Conservation (phyloP, 2,797 vertebrate species). For the Perodicticus potto region DNA sequence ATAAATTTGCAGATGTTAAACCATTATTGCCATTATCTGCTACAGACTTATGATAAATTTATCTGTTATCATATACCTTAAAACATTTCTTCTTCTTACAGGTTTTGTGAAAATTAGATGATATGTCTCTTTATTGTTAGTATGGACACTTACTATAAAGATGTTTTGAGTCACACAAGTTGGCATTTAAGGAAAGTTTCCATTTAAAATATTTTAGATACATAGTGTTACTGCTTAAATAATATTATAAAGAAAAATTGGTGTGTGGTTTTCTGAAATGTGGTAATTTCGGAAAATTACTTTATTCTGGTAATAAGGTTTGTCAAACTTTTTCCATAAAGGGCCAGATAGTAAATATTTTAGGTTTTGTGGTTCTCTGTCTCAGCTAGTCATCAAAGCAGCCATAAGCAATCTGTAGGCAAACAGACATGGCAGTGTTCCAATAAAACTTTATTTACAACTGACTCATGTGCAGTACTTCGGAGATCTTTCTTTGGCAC, state of each 20-base stretch:
- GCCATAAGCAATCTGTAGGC: neutral
- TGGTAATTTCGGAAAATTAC: neutral
- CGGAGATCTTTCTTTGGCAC: neutral
- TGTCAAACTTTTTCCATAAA: neutral
- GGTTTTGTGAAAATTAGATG: conserved; percentile 26
- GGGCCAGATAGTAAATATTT: neutral
- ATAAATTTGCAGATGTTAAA: neutral
- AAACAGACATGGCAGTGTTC: neutral
- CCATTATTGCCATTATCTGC: neutral
- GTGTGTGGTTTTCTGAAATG: neutral
- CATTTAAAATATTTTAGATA: neutral
- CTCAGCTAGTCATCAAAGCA: neutral
- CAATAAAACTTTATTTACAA: neutral
- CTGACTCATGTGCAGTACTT: neutral
- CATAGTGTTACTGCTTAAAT: neutral
- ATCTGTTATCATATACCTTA: neutral
- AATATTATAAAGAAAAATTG: neutral
- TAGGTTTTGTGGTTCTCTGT: neutral
- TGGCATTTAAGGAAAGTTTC: neutral
- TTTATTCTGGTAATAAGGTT: neutral
- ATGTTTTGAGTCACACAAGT: neutral
- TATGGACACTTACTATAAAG: neutral
- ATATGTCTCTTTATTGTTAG: neutral
- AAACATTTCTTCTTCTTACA: neutral
- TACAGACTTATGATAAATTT: neutral